Evolutionary conservation across 2,797 vertebrate species (phyloP).

Genomic region (Rallus crepitans): DNA sequence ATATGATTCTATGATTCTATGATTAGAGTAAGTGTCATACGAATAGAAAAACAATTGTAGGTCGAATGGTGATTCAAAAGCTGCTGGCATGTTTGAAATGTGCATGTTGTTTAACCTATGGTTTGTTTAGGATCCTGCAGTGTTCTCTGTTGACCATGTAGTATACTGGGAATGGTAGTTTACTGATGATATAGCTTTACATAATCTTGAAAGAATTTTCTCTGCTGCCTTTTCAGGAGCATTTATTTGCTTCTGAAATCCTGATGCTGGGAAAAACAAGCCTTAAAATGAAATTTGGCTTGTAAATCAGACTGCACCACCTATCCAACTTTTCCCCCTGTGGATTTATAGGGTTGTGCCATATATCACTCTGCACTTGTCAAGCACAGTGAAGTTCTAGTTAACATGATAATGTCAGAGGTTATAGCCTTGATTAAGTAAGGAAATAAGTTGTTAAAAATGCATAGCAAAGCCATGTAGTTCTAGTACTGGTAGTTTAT

Average conservation of each 20-base stretch:
- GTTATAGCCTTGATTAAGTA: neutral
- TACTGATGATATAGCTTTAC: neutral
- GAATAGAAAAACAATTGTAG: neutral
- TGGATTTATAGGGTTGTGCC: neutral
- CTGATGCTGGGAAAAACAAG: neutral
- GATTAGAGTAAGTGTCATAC: neutral
- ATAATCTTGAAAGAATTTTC: neutral
- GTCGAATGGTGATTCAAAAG: neutral
- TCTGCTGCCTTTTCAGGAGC: neutral
- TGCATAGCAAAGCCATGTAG: rapidly evolving
- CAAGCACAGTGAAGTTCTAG: neutral
- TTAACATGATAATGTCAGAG: neutral
- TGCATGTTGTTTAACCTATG: neutral
- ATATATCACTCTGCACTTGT: neutral
- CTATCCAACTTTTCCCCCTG: neutral
- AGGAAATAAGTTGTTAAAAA: neutral
- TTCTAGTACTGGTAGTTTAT: neutral
- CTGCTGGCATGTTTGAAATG: neutral
- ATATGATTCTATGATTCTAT: no score
- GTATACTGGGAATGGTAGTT: neutral
- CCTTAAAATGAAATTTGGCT: neutral
- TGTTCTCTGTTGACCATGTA: neutral
- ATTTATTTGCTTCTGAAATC: neutral
- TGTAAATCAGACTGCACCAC: neutral
- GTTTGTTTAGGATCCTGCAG: neutral